Conservation (phyloP, 2,797 vertebrate genomes). For the Enteromius anoplus region DNA sequence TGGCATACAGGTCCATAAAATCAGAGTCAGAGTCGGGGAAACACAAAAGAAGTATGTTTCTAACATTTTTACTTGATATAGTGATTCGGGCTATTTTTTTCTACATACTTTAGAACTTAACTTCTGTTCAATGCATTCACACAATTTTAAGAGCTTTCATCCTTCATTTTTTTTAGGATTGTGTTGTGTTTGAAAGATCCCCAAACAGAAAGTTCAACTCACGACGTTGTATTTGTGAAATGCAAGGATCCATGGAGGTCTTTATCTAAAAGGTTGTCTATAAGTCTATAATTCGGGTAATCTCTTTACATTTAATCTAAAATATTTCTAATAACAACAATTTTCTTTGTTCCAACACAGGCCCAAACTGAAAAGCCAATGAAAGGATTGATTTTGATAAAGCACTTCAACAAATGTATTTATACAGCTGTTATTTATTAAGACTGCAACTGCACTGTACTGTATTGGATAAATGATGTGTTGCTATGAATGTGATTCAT, state of each 20-base stretch:
- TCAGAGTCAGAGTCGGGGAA: conserved; percentile 78
- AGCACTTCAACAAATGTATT: conserved; percentile 47
- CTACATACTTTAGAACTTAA: not conserved
- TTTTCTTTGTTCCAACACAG: conserved; percentile 16
- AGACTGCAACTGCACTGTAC: conserved; percentile 5
- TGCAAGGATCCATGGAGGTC: conserved; percentile 73
- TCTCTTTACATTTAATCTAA: not conserved
- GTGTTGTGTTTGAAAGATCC: conserved; percentile 76
- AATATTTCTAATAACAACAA: not conserved
- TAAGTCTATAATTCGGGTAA: not conserved
- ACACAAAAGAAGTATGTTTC: conserved; percentile 75
- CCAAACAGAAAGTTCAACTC: conserved; percentile 52
- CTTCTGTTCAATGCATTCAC: not conserved
- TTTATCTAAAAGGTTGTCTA: conserved; percentile 60
- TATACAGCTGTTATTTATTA: conserved; percentile 54
- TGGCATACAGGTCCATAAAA: conserved; percentile 73
- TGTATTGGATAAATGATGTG: conserved; percentile 20
- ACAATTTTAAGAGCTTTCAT: not conserved
- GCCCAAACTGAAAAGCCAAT: conserved; percentile 15
- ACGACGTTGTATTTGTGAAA: conserved; percentile 76
- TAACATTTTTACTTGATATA: not conserved
- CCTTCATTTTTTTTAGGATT: conserved; percentile 63
- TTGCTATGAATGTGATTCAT: conserved; percentile 28
- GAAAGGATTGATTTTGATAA: conserved; percentile 29
- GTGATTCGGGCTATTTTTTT: not conserved